Conservation (phyloP, 2,113 vertebrate species). For the Caloenas nicobarica region DNA sequence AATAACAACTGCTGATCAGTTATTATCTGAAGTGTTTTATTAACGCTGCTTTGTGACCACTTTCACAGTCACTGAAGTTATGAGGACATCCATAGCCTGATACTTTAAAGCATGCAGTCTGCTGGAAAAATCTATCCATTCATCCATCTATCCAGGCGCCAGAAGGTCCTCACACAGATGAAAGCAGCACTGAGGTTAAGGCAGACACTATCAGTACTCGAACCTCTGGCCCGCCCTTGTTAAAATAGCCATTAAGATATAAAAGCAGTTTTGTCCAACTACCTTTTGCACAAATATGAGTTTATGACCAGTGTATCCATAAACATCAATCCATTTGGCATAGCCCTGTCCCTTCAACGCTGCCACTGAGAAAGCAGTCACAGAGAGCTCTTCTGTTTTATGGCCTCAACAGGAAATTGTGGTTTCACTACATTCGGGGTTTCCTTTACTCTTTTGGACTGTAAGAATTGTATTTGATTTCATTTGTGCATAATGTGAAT, state of each 20-base stretch:
- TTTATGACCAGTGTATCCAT: background rate
- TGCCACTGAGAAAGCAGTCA: slow-evolving; percentile 29
- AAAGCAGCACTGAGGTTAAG: background rate
- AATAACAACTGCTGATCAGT: background rate
- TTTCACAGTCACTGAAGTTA: background rate
- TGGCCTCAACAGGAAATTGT: slow-evolving; percentile 38
- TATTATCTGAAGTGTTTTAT: background rate
- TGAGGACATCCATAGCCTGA: background rate
- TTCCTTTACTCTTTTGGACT: slow-evolving; percentile 8
- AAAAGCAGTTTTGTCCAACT: background rate
- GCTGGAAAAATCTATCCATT: background rate
- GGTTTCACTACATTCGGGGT: background rate
- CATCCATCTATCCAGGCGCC: background rate
- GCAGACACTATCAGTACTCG: background rate
- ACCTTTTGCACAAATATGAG: background rate
- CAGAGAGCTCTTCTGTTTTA: slow-evolving; percentile 22
- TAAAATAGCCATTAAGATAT: background rate
- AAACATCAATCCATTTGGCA: slow-evolving; percentile 1
- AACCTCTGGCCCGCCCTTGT: background rate
- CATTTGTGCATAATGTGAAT: background rate
- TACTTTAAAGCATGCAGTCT: background rate
- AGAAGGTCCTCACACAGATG: background rate
- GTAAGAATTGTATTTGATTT: background rate
- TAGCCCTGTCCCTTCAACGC: background rate
- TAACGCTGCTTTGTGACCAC: background rate